These are phyloP conservation scores for Cuculus canorus DNA, from an alignment of 2,797 vertebrate genomes.

Conservation along the genomic window DNA sequence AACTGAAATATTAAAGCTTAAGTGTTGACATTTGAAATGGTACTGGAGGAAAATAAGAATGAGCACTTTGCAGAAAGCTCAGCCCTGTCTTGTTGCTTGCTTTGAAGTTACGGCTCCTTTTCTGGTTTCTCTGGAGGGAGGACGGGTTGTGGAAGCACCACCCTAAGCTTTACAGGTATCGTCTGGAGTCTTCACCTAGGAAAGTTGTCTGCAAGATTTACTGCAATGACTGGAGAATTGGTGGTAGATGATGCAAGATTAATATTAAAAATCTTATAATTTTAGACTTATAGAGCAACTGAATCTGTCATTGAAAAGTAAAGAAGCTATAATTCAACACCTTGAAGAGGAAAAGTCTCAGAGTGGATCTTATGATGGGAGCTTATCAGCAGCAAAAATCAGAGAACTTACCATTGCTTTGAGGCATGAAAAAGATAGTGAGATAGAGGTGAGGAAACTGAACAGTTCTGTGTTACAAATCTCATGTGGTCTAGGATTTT, in stretches of 20 bases:
- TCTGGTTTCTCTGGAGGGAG: neutral
- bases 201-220: neutral
- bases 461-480: neutral
- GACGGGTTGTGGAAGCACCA: neutral
- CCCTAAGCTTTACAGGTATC: neutral
- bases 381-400: conserved; percentile 68
- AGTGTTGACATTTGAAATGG: neutral
- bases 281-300: conserved; percentile 88
- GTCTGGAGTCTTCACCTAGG: neutral
- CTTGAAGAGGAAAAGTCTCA: conserved; percentile 75
- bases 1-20: neutral
- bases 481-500: neutral
- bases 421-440: conserved; percentile 76
- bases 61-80: neutral
- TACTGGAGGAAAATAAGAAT: neutral
- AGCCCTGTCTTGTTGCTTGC: neutral
- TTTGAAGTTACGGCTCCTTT: neutral
- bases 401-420: conserved; percentile 76
- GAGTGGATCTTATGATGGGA: conserved; percentile 65
- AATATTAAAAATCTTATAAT: conserved; percentile 67
- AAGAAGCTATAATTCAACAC: conserved; percentile 83
- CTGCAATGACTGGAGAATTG: neutral
- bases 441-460: conserved; percentile 70
- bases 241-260: conserved; percentile 58
- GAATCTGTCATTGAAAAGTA: conserved; percentile 81